Conservation (phyloP, 2,113 vertebrate genomes). For the Potamarius usumacintae region DNA sequence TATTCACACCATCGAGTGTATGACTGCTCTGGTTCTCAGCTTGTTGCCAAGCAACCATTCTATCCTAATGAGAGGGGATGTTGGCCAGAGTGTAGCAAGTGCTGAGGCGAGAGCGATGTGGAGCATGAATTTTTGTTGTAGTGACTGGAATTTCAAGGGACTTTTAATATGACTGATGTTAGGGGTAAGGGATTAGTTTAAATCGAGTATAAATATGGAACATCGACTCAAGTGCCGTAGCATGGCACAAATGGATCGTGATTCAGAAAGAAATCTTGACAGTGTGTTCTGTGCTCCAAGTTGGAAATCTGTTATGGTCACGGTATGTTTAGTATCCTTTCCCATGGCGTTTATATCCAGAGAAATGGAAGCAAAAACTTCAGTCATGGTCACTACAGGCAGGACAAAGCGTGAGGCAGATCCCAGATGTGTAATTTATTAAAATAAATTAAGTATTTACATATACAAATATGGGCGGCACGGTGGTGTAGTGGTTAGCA, state of each 20-base stretch:
- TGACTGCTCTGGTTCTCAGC: conserved; percentile 20
- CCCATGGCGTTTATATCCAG: not conserved
- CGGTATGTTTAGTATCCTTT: not conserved
- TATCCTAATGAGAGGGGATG: conserved; percentile 24
- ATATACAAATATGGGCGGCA: too few species aligned
- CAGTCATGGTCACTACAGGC: not conserved
- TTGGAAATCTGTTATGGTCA: not conserved
- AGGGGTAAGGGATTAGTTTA: not conserved
- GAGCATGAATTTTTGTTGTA: not conserved
- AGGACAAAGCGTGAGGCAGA: not conserved
- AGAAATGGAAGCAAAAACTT: not conserved
- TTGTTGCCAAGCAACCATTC: conserved; percentile 44
- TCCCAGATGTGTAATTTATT: not conserved
- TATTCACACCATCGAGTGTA: conserved; percentile 1
- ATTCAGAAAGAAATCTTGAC: not conserved
- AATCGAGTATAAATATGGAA: not conserved
- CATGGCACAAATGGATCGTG: not conserved
- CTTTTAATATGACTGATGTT: not conserved
- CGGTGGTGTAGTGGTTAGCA: too few species aligned
- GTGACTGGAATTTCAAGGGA: not conserved
- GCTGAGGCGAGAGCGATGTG: not conserved
- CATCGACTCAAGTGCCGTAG: not conserved
- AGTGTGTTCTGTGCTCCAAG: not conserved
- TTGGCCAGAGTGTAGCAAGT: conserved; percentile 5
- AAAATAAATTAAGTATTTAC: too few species aligned